Evolutionary conservation across 2,113 vertebrate genomes (phyloP), one percentile per base, ranked within the genome.

Genomic region (Toxotes chatareus): DNA sequence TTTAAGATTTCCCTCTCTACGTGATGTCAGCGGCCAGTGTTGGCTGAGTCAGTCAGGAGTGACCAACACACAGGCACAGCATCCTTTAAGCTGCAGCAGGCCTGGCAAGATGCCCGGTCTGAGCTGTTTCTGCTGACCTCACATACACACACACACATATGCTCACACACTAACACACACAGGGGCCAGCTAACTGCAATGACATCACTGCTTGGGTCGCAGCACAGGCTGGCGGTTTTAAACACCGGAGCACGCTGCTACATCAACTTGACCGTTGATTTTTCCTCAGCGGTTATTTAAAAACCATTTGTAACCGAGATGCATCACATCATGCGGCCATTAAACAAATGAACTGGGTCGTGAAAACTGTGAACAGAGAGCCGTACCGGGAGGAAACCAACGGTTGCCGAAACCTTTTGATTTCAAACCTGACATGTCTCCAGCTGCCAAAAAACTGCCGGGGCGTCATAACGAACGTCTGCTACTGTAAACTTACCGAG

Each of bases 71-170:
- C 27, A 56, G 60, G 23, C 44, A 23, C 8, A 5, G 51, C 76
- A 42, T 62, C 70, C 55, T 84, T 70, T 80, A 77, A 81, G 65
- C 77, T 68, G 79, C 62, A 70, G 78, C 73, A 55, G 51, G 44
- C 42, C 67, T 74, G 77, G 38, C 71, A 44, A 0, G 51, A 40
- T 61, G 76, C 86, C 74, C 73, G 60, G 27, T 11, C 6, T 7
- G 62, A 73, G 79, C 57, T 0, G 31, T 86, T 86, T 75, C 57
- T 84, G 78, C 67, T 79, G 76, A 83, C 47, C 81, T 34, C 75
- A 51, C 19, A 68, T 73, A 34, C 68, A 51, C 59, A 40, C 60
- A 23, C 36, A 64, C 65, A 8, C 47, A 38, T 60, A 21, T 49
- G n/a, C 44, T 49, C 42, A 49, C 70, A 40, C 70, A 71, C 59